Conservation (phyloP, 2,113 vertebrate genomes). For the Dipodomys spectabilis region DNA sequence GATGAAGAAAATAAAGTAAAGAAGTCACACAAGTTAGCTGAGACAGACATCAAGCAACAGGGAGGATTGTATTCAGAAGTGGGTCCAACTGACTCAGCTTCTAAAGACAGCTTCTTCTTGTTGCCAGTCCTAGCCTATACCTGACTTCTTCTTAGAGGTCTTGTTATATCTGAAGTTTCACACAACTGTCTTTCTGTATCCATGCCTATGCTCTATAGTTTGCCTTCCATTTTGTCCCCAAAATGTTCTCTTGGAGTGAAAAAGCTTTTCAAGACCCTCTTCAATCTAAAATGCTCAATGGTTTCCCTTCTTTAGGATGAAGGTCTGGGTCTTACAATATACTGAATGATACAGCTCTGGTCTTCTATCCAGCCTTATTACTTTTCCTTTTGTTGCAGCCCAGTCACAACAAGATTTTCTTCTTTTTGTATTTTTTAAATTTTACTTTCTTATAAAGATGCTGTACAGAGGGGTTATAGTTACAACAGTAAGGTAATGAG, state of each 20-base stretch:
- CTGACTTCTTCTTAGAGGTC: not conserved
- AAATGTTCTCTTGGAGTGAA: not conserved
- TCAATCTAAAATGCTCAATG: not conserved
- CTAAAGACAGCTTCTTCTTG: not conserved
- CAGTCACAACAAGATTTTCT: not conserved
- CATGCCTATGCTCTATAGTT: not conserved
- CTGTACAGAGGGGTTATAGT: no score
- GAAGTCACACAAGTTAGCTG: not conserved
- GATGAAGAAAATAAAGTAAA: not conserved
- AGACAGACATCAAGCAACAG: not conserved
- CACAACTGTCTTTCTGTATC: not conserved
- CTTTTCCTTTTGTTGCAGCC: not conserved
- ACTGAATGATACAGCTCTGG: not conserved
- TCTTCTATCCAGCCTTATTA: not conserved
- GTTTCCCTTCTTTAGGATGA: not conserved
- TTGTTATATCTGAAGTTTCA: not conserved
- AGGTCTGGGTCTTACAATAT: not conserved
- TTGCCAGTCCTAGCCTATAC: not conserved
- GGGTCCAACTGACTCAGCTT: not conserved
- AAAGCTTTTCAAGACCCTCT: not conserved
- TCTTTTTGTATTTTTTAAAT: no score
- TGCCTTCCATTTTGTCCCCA: not conserved
- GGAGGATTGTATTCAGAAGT: not conserved
- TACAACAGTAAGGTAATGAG: no score
- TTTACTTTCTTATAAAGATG: no score